Evolutionary conservation across 2,113 vertebrate genomes (phyloP).

Genomic region (Taxidea taxus): DNA sequence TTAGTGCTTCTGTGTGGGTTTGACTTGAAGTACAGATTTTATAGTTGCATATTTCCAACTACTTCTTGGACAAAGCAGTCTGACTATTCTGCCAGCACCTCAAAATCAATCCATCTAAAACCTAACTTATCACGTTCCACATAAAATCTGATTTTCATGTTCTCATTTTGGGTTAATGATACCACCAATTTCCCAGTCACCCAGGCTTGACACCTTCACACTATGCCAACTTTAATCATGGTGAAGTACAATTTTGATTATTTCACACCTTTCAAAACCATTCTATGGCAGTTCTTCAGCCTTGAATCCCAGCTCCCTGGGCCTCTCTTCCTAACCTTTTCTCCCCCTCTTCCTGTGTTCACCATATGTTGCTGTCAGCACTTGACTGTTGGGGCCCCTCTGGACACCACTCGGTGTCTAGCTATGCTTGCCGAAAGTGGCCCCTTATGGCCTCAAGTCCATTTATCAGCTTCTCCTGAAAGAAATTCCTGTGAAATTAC

Average conservation of each 20-base stretch:
- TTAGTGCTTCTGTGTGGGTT: background rate
- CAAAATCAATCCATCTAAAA: constrained; percentile 64
- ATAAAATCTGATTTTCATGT: constrained; percentile 67
- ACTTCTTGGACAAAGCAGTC: constrained; percentile 32
- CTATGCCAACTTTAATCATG: constrained; percentile 69
- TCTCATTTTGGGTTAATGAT: constrained; percentile 68
- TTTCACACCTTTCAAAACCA: constrained; percentile 74
- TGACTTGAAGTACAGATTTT: constrained; percentile 24
- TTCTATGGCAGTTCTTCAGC: constrained; percentile 51
- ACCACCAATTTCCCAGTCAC: constrained; percentile 55
- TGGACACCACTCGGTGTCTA: background rate
- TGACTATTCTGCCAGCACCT: constrained; percentile 45
- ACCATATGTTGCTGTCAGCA: constrained; percentile 69
- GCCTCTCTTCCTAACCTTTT: constrained; percentile 46
- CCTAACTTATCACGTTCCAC: constrained; percentile 48
- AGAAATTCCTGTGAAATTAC: constrained; percentile 9
- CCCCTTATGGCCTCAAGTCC: background rate
- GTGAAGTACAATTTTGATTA: constrained; percentile 68
- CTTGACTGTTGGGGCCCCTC: background rate
- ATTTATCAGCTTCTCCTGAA: background rate
- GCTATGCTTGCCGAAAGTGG: background rate
- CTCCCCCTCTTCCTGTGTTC: background rate
- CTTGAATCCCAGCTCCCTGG: background rate
- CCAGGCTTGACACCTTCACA: constrained; percentile 69
- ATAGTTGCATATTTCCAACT: constrained; percentile 31